Evolutionary conservation across 2,113 vertebrate species (phyloP).

Genomic region (Capra hircus): DNA sequence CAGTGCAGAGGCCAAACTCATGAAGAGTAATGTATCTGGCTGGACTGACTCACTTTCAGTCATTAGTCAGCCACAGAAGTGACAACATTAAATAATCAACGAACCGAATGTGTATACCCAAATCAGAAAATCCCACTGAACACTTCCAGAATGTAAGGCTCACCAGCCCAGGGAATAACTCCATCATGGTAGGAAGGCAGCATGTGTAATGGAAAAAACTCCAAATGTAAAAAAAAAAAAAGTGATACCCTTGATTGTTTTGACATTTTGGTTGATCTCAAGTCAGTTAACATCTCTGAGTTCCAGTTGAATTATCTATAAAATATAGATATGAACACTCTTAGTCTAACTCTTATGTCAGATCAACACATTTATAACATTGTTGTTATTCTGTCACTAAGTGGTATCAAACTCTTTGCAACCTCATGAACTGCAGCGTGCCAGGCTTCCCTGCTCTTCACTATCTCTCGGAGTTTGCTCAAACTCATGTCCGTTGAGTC

Average conservation of each 20-base stretch:
- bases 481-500: background rate
- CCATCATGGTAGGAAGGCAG: background rate
- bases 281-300: background rate
- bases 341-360: background rate
- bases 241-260: background rate
- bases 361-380: background rate
- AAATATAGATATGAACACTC: background rate
- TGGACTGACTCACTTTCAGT: background rate
- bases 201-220: background rate
- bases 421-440: background rate
- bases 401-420: background rate
- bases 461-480: background rate
- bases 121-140: background rate
- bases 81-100: background rate
- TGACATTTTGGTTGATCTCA: background rate
- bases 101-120: background rate
- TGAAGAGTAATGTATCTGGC: background rate
- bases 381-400: background rate
- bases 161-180: background rate
- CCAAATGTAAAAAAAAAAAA: background rate
- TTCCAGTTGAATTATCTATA: background rate
- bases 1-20: background rate
- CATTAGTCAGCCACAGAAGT: background rate
- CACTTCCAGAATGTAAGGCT: background rate
- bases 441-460: background rate